These are phyloP conservation scores for Trematocara stigmaticum DNA, from an alignment of 2,113 vertebrate species.

Conservation along the genomic window DNA sequence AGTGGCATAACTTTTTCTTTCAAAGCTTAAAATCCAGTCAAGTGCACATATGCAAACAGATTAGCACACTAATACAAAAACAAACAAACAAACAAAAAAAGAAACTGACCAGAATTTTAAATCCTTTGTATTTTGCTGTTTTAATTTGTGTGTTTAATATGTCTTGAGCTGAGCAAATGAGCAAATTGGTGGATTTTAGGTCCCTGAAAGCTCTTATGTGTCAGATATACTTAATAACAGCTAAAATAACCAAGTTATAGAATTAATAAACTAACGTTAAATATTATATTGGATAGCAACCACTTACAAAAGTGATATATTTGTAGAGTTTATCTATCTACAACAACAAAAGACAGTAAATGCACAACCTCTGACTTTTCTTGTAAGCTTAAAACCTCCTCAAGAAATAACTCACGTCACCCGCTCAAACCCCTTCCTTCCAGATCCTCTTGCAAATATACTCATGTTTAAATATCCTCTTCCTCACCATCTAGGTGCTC, in stretches of 20 bases:
- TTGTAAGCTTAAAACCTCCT: slow-evolving; percentile 27
- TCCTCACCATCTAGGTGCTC: not conserved
- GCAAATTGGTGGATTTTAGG: not conserved
- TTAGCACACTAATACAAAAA: not conserved
- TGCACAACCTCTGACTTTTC: not conserved
- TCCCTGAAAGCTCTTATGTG: not conserved
- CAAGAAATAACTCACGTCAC: slow-evolving; percentile 22
- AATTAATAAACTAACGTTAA: not conserved
- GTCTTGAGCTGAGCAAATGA: not conserved
- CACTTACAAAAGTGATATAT: not conserved
- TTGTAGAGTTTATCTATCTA: not conserved
- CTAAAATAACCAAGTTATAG: not conserved
- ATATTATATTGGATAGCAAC: not conserved
- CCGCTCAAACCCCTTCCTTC: not conserved
- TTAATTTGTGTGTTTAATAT: not conserved
- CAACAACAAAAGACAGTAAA: not conserved
- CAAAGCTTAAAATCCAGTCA: not conserved
- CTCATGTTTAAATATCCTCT: slow-evolving; percentile 8
- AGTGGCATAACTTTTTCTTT: not conserved
- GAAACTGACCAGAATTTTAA: not conserved
- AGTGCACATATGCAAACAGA: not conserved
- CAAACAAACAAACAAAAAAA: not conserved
- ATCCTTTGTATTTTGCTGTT: not conserved
- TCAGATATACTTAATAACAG: not conserved
- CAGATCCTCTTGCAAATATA: slow-evolving; percentile 14